Evolutionary conservation across 2,797 vertebrate genomes (phyloP).

Genomic region (Helarctos malayanus): DNA sequence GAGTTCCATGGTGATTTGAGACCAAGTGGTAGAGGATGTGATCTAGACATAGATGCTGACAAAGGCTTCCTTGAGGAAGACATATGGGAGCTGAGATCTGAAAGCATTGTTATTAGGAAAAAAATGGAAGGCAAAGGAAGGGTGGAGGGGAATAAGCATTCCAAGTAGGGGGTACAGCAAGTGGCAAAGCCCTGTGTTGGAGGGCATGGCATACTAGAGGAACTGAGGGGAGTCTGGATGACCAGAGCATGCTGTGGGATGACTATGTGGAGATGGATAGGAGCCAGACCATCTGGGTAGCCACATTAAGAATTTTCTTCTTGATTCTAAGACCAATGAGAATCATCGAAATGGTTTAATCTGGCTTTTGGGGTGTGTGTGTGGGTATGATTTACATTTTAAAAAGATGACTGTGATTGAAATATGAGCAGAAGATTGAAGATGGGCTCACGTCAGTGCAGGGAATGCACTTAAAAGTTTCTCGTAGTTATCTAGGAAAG

Average conservation of each 20-base stretch:
- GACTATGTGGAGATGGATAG: not conserved
- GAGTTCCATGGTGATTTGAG: not conserved
- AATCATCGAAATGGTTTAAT: not conserved
- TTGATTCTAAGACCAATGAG: not conserved
- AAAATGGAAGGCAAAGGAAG: not conserved
- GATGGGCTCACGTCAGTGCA: not conserved
- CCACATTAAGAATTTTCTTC: not conserved
- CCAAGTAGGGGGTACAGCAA: not conserved
- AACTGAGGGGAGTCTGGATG: not conserved
- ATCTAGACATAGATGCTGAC: not conserved
- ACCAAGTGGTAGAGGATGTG: not conserved
- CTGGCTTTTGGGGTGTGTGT: not conserved
- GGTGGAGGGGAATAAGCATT: not conserved
- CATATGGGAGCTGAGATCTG: not conserved
- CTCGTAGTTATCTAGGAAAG: not conserved
- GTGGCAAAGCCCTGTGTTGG: not conserved
- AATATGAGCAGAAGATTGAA: not conserved
- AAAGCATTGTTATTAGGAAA: not conserved
- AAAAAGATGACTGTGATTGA: conserved; percentile 9
- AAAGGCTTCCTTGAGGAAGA: not conserved
- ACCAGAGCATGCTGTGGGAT: too few species aligned
- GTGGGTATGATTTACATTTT: not conserved
- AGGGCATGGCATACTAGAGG: rapidly evolving
- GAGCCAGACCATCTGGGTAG: not conserved
- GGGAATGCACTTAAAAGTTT: not conserved